Evolutionary conservation across 2,888 invertebrate species (phyloP).

Genomic region (Xanthorhoe designata): DNA sequence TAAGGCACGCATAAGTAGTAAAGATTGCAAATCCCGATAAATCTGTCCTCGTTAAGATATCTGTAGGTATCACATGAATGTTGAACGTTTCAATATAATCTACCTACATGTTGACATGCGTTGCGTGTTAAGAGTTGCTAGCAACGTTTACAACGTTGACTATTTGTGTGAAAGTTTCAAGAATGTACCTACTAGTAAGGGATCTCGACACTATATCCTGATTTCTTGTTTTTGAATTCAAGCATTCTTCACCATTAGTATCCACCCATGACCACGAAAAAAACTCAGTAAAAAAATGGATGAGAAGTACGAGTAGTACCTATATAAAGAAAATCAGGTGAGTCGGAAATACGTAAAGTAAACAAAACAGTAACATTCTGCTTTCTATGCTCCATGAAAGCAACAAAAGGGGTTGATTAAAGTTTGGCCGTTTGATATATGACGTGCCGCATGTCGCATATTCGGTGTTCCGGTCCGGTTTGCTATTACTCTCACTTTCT

Average conservation of each 20-base stretch:
- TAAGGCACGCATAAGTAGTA: conserved; percentile 57
- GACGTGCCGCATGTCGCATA: conserved; percentile 65
- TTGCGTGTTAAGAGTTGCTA: conserved; percentile 37
- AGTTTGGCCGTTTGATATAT: conserved; percentile 67
- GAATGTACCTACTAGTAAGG: conserved; percentile 13
- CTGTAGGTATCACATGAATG: conserved; percentile 55
- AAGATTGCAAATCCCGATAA: conserved; percentile 62
- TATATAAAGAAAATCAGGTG: no score
- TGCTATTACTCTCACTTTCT: conserved; percentile 63
- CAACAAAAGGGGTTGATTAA: conserved; percentile 58
- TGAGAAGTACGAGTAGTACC: no score
- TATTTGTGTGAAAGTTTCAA: conserved; percentile 15
- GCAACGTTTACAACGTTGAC: conserved; percentile 10
- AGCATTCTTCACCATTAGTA: background rate
- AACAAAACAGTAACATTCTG: conserved; percentile 1
- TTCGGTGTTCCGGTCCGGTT: conserved; percentile 62
- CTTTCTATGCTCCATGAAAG: background rate
- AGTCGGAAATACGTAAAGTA: no score
- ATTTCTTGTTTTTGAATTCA: background rate
- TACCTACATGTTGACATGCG: conserved; percentile 44
- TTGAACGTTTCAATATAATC: conserved; percentile 52
- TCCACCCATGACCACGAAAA: background rate
- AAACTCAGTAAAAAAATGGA: background rate
- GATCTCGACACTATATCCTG: conserved; percentile 6
- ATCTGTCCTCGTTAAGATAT: conserved; percentile 64